Percentiles rank a stretch among this genome's conserved stretches.
phyloP scores from a whole-genome alignment of 2,113 vertebrate species.

The Cyrtonyx montezumae region DNA sequence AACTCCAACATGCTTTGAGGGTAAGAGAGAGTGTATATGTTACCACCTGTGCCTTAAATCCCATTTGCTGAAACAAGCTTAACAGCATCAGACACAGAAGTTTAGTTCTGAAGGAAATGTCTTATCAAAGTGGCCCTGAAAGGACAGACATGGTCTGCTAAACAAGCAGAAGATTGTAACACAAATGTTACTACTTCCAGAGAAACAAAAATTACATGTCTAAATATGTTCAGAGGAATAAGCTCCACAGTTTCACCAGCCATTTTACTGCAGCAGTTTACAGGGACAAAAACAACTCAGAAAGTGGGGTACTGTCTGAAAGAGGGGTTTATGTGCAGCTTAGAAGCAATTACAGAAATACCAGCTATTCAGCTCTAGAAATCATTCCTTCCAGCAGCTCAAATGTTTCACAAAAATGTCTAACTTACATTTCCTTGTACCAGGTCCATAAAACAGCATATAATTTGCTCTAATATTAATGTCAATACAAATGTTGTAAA shows the following conservation, averaged over 20 bases:
- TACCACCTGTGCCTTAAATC: background rate
- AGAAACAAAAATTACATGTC: background rate
- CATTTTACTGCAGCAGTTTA: background rate
- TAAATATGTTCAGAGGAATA: background rate
- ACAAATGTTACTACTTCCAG: background rate
- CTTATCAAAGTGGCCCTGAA: background rate
- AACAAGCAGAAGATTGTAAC: background rate
- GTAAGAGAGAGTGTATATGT: background rate
- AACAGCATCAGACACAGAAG: background rate
- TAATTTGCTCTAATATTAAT: background rate
- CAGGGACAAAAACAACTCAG: background rate
- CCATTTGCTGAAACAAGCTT: background rate
- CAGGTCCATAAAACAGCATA: background rate
- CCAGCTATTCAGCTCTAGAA: background rate
- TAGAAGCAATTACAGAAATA: background rate
- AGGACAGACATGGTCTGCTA: background rate
- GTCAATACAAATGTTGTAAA: background rate
- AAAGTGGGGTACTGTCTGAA: background rate
- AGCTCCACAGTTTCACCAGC: background rate
- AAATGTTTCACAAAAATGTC: background rate
- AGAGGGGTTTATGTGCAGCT: fast-evolving
- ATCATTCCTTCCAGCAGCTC: background rate
- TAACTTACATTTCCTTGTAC: background rate
- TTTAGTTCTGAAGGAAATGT: background rate
- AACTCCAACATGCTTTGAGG: background rate